Evolutionary conservation across 2,797 vertebrate species (phyloP).

Genomic region (Babyrousa celebensis): DNA sequence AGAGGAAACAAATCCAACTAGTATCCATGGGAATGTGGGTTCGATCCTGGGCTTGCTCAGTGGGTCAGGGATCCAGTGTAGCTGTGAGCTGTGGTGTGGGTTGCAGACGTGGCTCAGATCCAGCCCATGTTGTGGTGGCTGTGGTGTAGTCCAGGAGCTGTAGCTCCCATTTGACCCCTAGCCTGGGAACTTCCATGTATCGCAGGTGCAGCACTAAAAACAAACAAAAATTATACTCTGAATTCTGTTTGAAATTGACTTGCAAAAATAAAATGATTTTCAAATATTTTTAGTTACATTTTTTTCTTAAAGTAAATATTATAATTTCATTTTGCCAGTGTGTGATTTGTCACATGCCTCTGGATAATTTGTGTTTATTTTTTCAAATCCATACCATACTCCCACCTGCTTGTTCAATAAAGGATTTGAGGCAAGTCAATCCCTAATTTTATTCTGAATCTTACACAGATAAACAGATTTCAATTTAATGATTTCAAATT

Average conservation of each 20-base stretch:
- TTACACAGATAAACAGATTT: not conserved
- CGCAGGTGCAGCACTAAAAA: too few species aligned
- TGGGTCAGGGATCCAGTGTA: too few species aligned
- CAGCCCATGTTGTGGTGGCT: too few species aligned
- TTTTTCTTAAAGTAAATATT: not conserved
- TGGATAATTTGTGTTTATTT: slow-evolving; percentile 33
- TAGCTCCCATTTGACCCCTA: too few species aligned
- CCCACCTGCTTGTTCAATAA: not conserved
- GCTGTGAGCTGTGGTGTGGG: too few species aligned
- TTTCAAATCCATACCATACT: not conserved
- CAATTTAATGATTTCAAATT: slow-evolving; percentile 36
- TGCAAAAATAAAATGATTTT: not conserved
- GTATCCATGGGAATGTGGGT: too few species aligned
- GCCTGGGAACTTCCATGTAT: too few species aligned
- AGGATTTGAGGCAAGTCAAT: not conserved
- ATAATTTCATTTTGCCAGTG: not conserved
- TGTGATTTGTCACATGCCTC: not conserved
- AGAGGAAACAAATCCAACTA: too few species aligned
- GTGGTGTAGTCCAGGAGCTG: too few species aligned
- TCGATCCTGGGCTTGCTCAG: too few species aligned
- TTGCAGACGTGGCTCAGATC: too few species aligned
- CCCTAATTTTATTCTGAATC: not conserved
- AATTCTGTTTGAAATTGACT: not conserved
- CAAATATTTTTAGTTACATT: not conserved
- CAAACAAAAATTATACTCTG: not conserved